These are phyloP conservation scores for Xenopus borealis DNA, from an alignment of 2,113 vertebrate species.

Conservation along the genomic window DNA sequence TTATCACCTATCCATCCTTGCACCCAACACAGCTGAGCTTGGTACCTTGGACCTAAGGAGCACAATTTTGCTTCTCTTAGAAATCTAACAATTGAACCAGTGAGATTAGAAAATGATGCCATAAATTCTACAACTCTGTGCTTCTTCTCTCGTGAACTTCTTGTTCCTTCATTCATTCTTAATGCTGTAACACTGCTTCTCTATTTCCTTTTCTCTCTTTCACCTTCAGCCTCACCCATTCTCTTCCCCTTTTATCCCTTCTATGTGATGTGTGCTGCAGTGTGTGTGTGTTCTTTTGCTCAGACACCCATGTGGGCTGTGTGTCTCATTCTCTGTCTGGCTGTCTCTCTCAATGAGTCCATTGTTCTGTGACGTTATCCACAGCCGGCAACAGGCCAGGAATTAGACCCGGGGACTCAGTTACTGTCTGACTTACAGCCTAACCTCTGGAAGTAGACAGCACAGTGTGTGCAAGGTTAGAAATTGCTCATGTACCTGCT, in stretches of 20 bases:
- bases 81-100: no score
- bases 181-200: neutral
- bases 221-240: neutral
- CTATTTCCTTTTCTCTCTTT: neutral
- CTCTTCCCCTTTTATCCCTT: neutral
- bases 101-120: no score
- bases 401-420: slow-evolving; percentile 6
- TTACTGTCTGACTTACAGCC: neutral
- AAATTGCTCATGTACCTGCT: neutral
- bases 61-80: no score
- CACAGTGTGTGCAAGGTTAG: neutral
- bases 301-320: slow-evolving; percentile 8
- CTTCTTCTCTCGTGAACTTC: no score
- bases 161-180: no score
- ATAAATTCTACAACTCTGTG: no score
- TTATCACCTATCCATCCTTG: no score
- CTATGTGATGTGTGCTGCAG: neutral
- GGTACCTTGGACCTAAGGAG: no score
- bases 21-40: no score
- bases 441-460: neutral
- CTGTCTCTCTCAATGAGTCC: slow-evolving; percentile 13
- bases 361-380: slow-evolving; percentile 10
- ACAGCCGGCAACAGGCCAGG: neutral
- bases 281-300: slow-evolving; percentile 4
- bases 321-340: slow-evolving; percentile 21